Conservation (phyloP, 2,797 vertebrate species). For the Diglossa cyanea region DNA sequence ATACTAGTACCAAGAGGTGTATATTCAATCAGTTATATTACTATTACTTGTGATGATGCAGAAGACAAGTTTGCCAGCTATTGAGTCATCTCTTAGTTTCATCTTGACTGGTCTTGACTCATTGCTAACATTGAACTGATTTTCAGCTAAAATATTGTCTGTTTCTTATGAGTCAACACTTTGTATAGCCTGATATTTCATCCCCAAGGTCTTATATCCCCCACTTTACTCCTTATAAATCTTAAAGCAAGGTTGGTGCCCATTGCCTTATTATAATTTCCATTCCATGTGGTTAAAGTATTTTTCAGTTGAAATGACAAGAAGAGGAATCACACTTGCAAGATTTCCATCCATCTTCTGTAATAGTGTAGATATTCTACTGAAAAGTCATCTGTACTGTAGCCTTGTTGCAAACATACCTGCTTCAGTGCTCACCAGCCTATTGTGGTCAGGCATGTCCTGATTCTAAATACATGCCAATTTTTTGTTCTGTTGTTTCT, state of each 20-base stretch:
- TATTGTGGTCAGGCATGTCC: not conserved
- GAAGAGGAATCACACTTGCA: not conserved
- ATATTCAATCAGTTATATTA: not conserved
- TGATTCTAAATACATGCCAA: not conserved
- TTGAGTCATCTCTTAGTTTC: not conserved
- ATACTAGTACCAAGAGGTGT: not conserved
- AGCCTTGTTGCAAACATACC: not conserved
- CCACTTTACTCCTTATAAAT: not conserved
- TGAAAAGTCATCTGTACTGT: not conserved
- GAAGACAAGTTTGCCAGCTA: not conserved
- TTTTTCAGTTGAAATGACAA: not conserved
- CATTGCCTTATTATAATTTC: not conserved
- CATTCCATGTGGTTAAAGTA: not conserved
- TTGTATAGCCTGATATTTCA: not conserved
- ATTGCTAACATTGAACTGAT: not conserved
- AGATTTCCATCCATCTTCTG: not conserved
- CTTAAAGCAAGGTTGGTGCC: not conserved
- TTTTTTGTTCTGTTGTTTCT: not conserved
- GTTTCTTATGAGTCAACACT: not conserved
- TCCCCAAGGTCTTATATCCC: not conserved
- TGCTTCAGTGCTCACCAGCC: not conserved
- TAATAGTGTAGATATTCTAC: not conserved
- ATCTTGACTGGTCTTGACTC: not conserved
- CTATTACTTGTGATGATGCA: not conserved
- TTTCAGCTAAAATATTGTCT: not conserved